Evolutionary conservation across 2,113 vertebrate species (phyloP), one percentile per base, ranked within the genome.

Genomic region (Dendropsophus ebraccatus): DNA sequence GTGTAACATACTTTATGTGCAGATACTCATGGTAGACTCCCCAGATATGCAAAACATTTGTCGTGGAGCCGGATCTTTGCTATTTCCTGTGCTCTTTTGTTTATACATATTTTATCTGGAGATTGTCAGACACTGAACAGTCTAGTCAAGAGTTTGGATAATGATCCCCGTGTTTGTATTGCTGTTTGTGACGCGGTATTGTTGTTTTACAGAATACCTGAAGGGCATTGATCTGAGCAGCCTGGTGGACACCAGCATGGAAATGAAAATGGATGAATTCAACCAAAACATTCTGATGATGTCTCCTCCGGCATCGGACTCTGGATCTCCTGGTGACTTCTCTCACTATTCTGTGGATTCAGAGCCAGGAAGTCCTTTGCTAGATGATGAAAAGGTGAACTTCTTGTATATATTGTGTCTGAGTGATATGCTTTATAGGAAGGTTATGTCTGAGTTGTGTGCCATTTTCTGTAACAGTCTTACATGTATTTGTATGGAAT

Each of bases 341-440:
- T 99, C 98, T 32, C 97, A 97, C 0, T 99, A 96, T 91, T 98
- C 96, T 79, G 95, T 99, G 17, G 98, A 99, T 90, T 99, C 97
- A 0, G 98, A 99, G 85, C 98, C 97, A 0, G 96, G 96, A 86
- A 99, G 98, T 88, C 98, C 98, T 0, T 92, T 99, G 73, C 84
- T 98, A 88, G 98, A 99, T 82, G 95, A 98, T 19, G 96, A 97
- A 32, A 97, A 96, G 96, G 98, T 98, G 92, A 8, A 10, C 6
- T 28, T 16, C 25, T 12, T n/a, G n/a, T n/a, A n/a, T n/a, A n/a
- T n/a, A n/a, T n/a, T n/a, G n/a, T n/a, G 0, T 28, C 4, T 62
- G n/a, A 2, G 14, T 2, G 2, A 14, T 13, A 7, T 28, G n/a
- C 17, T 13, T 28, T 62, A 28, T 4, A 4, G 25, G n/a, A 62